These are phyloP conservation scores for Gila orcuttii DNA, from an alignment of 2,113 vertebrate genomes.

Conservation along the genomic window DNA sequence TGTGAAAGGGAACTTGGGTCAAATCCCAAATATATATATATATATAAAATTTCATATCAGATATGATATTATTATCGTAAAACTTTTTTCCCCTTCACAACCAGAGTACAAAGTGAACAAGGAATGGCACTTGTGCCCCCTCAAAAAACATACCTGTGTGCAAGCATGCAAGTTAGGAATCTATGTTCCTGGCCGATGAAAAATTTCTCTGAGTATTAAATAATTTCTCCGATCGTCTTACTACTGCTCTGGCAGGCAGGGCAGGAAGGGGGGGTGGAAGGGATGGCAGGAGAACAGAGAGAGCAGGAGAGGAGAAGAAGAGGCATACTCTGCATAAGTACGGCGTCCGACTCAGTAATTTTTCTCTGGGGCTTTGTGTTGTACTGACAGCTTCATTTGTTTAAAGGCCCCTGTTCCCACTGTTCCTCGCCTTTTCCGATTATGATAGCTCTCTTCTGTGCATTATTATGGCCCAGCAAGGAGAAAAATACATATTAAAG, in stretches of 20 bases:
- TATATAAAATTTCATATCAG: no score
- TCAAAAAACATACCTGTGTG: not conserved
- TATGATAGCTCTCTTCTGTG: slow-evolving; percentile 73
- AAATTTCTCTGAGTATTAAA: slow-evolving; percentile 75
- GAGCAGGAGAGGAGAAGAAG: slow-evolving; percentile 25
- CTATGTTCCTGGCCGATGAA: slow-evolving; percentile 54
- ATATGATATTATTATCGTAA: no score
- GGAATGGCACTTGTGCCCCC: not conserved
- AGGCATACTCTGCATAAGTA: slow-evolving; percentile 76
- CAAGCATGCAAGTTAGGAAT: not conserved
- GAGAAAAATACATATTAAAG: slow-evolving; percentile 63
- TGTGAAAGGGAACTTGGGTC: no score
- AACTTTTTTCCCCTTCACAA: not conserved
- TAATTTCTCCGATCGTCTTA: slow-evolving; percentile 66
- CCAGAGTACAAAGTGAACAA: not conserved
- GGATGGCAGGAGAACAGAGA: slow-evolving; percentile 46
- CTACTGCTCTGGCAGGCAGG: slow-evolving; percentile 51
- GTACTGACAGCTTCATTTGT: slow-evolving; percentile 89
- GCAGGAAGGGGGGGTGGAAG: slow-evolving; percentile 46
- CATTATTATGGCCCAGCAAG: slow-evolving; percentile 70
- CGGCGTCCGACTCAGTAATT: slow-evolving; percentile 78
- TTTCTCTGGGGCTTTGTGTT: slow-evolving; percentile 81
- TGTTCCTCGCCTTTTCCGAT: slow-evolving; percentile 78
- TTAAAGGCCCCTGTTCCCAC: slow-evolving; percentile 74
- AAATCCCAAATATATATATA: no score